These are phyloP conservation scores for Drosophila murphyi DNA, from an alignment of 1,140 invertebrate species.

Conservation along the genomic window DNA sequence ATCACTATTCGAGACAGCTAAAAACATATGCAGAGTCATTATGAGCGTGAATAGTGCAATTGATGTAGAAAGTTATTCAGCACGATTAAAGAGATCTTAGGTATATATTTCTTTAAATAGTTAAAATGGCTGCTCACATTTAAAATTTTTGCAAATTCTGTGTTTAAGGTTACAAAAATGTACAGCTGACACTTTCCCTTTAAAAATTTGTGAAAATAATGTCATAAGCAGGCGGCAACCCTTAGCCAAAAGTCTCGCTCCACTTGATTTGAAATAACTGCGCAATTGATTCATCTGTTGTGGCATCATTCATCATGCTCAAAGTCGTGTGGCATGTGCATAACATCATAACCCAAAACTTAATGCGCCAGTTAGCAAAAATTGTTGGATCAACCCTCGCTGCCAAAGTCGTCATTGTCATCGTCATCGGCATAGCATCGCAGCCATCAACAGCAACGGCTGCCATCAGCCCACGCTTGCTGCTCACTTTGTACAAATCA, in stretches of 20 bases:
- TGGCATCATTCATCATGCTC: constrained; percentile 55
- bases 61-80: too few species aligned
- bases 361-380: constrained; percentile 3
- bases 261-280: constrained; percentile 25
- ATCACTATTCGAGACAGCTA: too few species aligned
- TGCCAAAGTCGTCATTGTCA: constrained; percentile 48
- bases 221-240: background rate
- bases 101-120: too few species aligned
- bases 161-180: background rate
- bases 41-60: too few species aligned
- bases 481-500: constrained; percentile 60
- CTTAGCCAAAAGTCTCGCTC: background rate
- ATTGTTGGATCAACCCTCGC: constrained; percentile 64
- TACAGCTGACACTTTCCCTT: background rate
- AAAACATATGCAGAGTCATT: too few species aligned
- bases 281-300: constrained; percentile 60
- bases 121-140: background rate
- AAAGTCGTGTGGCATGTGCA: constrained; percentile 3
- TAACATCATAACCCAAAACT: constrained; percentile 49
- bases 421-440: background rate
- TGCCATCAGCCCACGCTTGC: constrained; percentile 51
- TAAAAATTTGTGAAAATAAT: background rate
- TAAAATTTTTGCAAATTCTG: too few species aligned
- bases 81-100: too few species aligned
- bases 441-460: constrained; percentile 39